These are phyloP conservation scores for Schizopygopsis malacanthus DNA, from an alignment of 2,797 vertebrate species.

Conservation along the genomic window DNA sequence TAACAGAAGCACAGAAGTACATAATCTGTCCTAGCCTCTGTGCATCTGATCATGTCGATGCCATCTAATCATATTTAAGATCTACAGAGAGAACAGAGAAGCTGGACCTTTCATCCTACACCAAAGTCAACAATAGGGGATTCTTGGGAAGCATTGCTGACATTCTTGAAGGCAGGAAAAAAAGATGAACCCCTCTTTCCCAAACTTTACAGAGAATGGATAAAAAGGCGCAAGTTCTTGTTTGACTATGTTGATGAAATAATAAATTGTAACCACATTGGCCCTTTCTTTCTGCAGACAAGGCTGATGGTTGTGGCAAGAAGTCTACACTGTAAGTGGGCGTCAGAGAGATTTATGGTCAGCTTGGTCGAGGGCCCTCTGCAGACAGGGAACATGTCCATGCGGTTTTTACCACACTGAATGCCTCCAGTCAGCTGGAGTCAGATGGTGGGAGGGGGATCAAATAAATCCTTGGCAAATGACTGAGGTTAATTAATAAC, in stretches of 20 bases:
- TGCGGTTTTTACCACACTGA: slow-evolving; percentile 51
- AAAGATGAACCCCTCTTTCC: slow-evolving; percentile 65
- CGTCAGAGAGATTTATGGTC: slow-evolving; percentile 58
- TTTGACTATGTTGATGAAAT: slow-evolving; percentile 59
- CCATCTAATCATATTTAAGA: slow-evolving; percentile 79
- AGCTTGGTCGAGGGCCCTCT: slow-evolving; percentile 35
- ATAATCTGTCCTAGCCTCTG: slow-evolving; percentile 71
- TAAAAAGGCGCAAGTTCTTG: slow-evolving; percentile 58
- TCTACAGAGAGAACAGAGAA: slow-evolving; percentile 76
- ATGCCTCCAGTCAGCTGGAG: slow-evolving; percentile 46
- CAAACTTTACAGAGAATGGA: slow-evolving; percentile 65
- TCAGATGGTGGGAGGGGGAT: slow-evolving; percentile 37
- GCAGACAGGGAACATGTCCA: slow-evolving; percentile 44
- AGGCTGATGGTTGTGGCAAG: slow-evolving; percentile 23
- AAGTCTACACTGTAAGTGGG: slow-evolving; percentile 50
- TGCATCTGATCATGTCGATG: slow-evolving; percentile 74
- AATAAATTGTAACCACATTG: slow-evolving; percentile 64
- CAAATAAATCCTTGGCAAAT: slow-evolving; percentile 61
- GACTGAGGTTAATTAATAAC: slow-evolving; percentile 72
- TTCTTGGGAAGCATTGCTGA: slow-evolving; percentile 80
- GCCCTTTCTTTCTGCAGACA: slow-evolving; percentile 44
- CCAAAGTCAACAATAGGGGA: slow-evolving; percentile 82
- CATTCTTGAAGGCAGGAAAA: slow-evolving; percentile 78
- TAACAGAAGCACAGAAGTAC: slow-evolving; percentile 70
- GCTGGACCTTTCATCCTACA: slow-evolving; percentile 80